A percentile compares a stretch with the other conserved stretches of the same genome.
Conservation (phyloP, 2,113 vertebrate genomes). For the Piprites chloris region DNA sequence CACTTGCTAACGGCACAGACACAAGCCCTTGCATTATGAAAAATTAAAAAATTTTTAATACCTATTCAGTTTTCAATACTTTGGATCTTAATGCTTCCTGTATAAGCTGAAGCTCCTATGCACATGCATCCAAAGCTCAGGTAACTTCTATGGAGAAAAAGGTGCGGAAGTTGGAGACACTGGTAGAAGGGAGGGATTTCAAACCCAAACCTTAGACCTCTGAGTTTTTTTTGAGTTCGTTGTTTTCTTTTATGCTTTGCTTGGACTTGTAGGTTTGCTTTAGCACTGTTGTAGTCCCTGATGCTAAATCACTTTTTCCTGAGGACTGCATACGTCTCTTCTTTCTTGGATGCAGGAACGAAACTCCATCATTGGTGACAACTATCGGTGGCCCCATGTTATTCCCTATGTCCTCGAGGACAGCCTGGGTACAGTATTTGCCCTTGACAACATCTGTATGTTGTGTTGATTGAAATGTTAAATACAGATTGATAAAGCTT, state of each 20-base stretch:
- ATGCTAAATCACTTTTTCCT: background rate
- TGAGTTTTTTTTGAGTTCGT: background rate
- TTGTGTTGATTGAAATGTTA: background rate
- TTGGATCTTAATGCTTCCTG: background rate
- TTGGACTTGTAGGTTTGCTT: background rate
- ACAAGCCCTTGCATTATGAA: background rate
- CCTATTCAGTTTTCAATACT: background rate
- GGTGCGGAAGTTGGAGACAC: background rate
- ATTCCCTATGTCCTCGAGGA: conserved; percentile 90
- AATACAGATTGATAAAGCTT: background rate
- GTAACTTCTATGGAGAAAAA: background rate
- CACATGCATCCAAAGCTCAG: background rate
- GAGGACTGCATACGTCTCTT: background rate
- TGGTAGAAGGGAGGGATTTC: background rate
- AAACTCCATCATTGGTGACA: conserved; percentile 87
- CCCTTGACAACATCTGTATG: background rate
- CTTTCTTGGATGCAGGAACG: conserved; percentile 64
- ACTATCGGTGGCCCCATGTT: conserved; percentile 84
- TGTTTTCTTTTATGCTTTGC: background rate
- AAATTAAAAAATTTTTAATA: background rate
- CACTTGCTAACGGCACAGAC: background rate
- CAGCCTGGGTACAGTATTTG: conserved; percentile 79
- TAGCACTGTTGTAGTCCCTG: background rate
- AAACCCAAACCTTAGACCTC: background rate
- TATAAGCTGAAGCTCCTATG: background rate